Conservation (phyloP, 2,797 vertebrate species). For the Bradypodion pumilum region DNA sequence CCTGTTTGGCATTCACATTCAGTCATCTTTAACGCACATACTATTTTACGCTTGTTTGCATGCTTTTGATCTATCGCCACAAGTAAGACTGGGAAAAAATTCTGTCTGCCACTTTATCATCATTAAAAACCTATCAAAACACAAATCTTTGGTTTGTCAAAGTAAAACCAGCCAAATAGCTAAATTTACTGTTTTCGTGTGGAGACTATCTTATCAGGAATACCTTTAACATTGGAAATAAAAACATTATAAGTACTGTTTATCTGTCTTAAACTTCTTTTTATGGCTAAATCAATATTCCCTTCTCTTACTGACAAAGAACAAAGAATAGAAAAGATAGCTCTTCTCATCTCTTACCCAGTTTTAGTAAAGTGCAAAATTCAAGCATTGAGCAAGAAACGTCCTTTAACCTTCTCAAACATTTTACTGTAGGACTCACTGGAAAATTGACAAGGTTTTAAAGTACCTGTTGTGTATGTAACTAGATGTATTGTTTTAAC, state of each 20-base stretch:
- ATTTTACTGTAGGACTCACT: neutral
- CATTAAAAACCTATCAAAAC: neutral
- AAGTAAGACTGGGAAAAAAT: neutral
- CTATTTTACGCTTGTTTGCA: neutral
- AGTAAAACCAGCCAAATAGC: neutral
- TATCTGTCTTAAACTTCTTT: slow-evolving; percentile 6
- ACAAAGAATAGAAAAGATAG: slow-evolving; percentile 16
- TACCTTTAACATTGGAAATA: slow-evolving; percentile 34
- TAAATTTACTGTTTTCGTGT: slow-evolving; percentile 31
- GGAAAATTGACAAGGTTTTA: neutral
- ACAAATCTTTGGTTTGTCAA: slow-evolving; percentile 8
- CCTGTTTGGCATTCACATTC: neutral
- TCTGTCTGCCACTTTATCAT: neutral
- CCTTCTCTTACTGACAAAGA: neutral
- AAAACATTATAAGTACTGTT: slow-evolving; percentile 14
- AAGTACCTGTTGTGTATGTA: no score
- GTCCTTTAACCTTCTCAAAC: neutral
- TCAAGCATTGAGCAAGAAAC: slow-evolving; percentile 25
- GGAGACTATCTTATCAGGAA: slow-evolving; percentile 38
- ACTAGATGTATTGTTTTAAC: no score
- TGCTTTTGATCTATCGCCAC: neutral
- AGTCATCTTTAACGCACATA: neutral
- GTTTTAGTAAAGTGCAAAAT: slow-evolving; percentile 44
- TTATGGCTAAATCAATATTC: slow-evolving; percentile 21
- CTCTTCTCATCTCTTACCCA: slow-evolving; percentile 9